phyloP scores from a whole-genome alignment of 1,140 invertebrate genomes.

The Eriocheir sinensis region DNA sequence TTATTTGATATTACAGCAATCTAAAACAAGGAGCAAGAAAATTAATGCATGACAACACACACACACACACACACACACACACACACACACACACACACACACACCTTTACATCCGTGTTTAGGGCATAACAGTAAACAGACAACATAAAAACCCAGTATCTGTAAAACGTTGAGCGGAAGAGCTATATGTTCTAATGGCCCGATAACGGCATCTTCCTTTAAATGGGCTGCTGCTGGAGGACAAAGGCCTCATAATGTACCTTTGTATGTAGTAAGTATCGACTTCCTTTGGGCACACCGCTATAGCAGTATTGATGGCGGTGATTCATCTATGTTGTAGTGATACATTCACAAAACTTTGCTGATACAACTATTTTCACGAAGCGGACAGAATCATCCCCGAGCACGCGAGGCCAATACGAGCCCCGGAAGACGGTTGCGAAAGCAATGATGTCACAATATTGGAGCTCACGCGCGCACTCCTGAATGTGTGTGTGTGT shows the following conservation, averaged over 20 bases:
- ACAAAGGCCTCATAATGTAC: not conserved
- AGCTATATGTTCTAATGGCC: not conserved
- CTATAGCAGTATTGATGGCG: not conserved
- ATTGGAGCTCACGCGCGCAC: too few relatives aligned
- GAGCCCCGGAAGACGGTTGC: too few relatives aligned
- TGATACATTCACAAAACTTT: not conserved
- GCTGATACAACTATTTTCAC: not conserved
- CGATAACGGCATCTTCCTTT: not conserved
- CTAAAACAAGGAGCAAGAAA: too few relatives aligned
- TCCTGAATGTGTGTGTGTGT: slow-evolving; percentile 1
- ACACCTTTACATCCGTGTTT: too few relatives aligned
- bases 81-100: too few relatives aligned
- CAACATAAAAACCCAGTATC: not conserved
- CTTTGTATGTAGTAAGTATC: too few relatives aligned
- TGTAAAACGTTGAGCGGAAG: not conserved
- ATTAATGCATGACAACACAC: not conserved
- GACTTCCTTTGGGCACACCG: not conserved
- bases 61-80: too few relatives aligned
- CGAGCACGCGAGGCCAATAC: too few relatives aligned
- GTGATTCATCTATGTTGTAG: not conserved
- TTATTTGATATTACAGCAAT: too few relatives aligned
- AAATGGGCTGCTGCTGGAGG: not conserved
- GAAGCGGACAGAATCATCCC: too few relatives aligned
- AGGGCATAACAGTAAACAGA: too few relatives aligned
- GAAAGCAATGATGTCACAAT: too few relatives aligned